Conservation (phyloP, 2,113 vertebrate species). For the rabbit (Oryctolagus cuniculus) region DNA sequence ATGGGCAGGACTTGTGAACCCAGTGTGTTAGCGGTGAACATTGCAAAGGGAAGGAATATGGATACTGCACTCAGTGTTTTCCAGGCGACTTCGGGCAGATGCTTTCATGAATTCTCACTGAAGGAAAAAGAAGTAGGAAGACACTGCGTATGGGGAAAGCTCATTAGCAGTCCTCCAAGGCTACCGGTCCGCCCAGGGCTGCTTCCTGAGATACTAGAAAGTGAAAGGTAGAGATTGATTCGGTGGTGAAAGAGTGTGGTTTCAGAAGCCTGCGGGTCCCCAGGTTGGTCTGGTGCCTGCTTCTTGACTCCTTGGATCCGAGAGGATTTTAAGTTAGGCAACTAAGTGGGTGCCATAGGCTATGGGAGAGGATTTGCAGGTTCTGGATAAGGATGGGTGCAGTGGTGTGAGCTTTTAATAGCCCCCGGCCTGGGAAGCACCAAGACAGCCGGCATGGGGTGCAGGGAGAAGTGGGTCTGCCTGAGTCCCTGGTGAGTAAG, state of each 20-base stretch:
- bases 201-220: slow-evolving; percentile 13
- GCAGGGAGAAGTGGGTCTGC: not conserved
- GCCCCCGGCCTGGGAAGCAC: not conserved
- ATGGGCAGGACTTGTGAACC: not conserved
- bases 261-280: not conserved
- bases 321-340: not conserved
- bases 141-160: not conserved
- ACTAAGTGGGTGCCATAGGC: not conserved
- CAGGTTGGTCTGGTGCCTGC: not conserved
- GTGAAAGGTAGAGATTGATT: not conserved
- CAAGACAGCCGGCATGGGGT: not conserved
- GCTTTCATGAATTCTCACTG: slow-evolving; percentile 38
- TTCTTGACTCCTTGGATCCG: not conserved
- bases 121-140: slow-evolving; percentile 24
- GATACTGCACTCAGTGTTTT: not conserved
- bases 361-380: not conserved
- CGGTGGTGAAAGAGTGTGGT: not conserved
- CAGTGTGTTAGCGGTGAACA: not conserved
- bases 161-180: not conserved
- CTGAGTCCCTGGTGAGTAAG: not conserved
- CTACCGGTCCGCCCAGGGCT: not conserved
- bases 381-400: not conserved
- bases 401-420: not conserved
- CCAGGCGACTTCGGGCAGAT: not conserved
- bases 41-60: slow-evolving; percentile 48